Evolutionary conservation across 2,113 vertebrate species (phyloP).

Genomic region (Seriola dumerili): DNA sequence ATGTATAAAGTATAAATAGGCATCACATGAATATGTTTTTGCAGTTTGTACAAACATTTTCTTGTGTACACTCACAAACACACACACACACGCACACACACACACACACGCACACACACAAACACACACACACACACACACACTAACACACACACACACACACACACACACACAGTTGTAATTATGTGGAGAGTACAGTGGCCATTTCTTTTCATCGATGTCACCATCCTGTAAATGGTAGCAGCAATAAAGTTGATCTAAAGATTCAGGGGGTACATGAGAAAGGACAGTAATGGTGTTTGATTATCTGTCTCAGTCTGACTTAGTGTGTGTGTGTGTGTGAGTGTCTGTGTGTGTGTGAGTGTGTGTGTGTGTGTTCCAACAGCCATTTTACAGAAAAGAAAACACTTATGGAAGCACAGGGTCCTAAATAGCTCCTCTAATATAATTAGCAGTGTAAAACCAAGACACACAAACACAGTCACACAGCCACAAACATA

Average conservation of each 20-base stretch:
- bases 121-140: conserved; percentile 14
- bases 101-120: not conserved
- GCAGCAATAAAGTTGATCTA: conserved; percentile 32
- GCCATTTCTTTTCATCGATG: conserved; percentile 39
- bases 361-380: not conserved
- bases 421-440: conserved; percentile 2
- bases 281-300: conserved; percentile 33
- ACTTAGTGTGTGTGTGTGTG: conserved; percentile 28
- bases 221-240: conserved; percentile 5
- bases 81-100: not conserved
- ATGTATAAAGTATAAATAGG: not conserved
- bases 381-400: not conserved
- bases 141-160: conserved; percentile 11
- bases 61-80: not conserved
- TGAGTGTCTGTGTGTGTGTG: conserved; percentile 9
- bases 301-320: conserved; percentile 51
- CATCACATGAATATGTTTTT: not conserved
- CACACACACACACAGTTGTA: not conserved
- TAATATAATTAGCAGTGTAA: conserved; percentile 22
- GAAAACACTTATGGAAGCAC: conserved; percentile 10
- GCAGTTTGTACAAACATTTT: not conserved
- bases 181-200: conserved; percentile 14
- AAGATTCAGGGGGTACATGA: conserved; percentile 18
- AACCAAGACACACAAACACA: conserved; percentile 10
- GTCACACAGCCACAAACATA: not conserved